A percentile compares a stretch with the other conserved stretches of the same genome.
phyloP scores from a whole-genome alignment of 2,113 vertebrate species.

The Manacus vitellinus region DNA sequence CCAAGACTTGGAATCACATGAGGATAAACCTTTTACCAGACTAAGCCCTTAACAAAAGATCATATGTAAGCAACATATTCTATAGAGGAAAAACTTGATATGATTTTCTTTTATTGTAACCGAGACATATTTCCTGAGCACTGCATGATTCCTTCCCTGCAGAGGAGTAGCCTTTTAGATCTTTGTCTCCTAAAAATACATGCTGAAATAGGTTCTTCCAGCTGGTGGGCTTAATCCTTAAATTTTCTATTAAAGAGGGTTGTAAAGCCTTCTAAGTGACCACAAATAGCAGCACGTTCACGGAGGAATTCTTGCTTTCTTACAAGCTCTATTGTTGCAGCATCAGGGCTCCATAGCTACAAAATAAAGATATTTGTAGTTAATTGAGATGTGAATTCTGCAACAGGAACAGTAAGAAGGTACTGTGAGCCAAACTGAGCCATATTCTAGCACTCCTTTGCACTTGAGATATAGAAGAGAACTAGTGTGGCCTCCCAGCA shows the following conservation, averaged over 20 bases:
- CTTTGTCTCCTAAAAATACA: neutral
- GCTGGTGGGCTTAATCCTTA: conserved; percentile 57
- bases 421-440: neutral
- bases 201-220: conserved; percentile 10
- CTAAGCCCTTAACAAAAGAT: neutral
- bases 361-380: conserved; percentile 22
- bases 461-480: neutral
- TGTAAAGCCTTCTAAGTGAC: conserved; percentile 81
- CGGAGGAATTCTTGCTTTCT: conserved; percentile 74
- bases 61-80: neutral
- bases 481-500: neutral
- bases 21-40: neutral
- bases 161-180: neutral
- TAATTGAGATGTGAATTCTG: neutral
- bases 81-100: neutral
- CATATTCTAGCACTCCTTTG: neutral
- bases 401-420: neutral
- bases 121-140: neutral
- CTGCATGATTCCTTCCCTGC: neutral
- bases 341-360: conserved; percentile 83
- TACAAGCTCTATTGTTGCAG: conserved; percentile 77
- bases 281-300: conserved; percentile 64
- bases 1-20: neutral
- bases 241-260: conserved; percentile 82
- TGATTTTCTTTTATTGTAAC: neutral